Conservation (phyloP, 2,888 invertebrate species). For the Doris montereyensis region DNA sequence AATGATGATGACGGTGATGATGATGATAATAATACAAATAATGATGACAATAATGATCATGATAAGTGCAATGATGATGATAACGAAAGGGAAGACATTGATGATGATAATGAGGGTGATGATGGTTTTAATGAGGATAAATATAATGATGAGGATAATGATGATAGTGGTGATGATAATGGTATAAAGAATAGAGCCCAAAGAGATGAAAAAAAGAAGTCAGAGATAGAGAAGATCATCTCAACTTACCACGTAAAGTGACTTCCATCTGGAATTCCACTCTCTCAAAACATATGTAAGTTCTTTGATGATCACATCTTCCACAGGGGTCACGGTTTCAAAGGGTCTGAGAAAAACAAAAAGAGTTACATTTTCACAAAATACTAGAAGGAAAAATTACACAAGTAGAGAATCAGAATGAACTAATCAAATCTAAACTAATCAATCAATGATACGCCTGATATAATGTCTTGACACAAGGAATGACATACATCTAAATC, state of each 20-base stretch:
- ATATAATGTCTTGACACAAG: background rate
- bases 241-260: constrained; percentile 84
- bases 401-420: background rate
- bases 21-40: too few relatives aligned
- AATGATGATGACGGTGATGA: background rate
- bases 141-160: too few relatives aligned
- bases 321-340: constrained; percentile 82
- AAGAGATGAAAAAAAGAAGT: too few relatives aligned
- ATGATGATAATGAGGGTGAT: too few relatives aligned
- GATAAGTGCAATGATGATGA: background rate
- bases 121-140: too few relatives aligned
- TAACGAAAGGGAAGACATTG: too few relatives aligned
- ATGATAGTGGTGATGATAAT: too few relatives aligned
- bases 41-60: background rate
- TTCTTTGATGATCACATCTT: constrained; percentile 92
- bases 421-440: background rate
- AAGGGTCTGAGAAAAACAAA: constrained; percentile 77
- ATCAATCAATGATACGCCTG: background rate
- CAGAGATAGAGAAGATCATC: too few relatives aligned
- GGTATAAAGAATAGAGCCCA: background rate
- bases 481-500: too few relatives aligned
- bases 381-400: constrained; percentile 7
- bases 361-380: too few relatives aligned
- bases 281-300: constrained; percentile 92
- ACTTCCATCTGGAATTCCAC: constrained; percentile 95